Percentiles rank a stretch among this genome's conserved stretches.
Conservation (phyloP, 2,888 invertebrate genomes). For the Plutella xylostella region DNA sequence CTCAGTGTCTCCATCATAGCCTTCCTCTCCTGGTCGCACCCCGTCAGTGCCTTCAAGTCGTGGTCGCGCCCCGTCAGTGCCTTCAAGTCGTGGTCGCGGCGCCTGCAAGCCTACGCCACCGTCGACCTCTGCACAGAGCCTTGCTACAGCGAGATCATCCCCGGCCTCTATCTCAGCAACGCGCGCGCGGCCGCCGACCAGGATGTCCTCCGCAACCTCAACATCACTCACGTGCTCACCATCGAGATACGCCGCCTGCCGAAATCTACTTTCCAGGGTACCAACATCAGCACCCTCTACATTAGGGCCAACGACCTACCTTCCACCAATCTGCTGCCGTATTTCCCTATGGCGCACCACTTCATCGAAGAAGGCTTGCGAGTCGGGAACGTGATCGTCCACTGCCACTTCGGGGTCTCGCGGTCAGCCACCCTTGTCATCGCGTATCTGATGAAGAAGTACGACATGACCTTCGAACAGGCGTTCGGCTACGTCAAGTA, state of each 20-base stretch:
- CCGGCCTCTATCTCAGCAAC: constrained; percentile 57
- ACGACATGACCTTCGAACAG: constrained; percentile 84
- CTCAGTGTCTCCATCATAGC: constrained; percentile 42
- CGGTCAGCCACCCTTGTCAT: constrained; percentile 95
- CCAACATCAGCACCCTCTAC: constrained; percentile 50
- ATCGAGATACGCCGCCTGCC: constrained; percentile 51
- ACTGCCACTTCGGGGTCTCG: constrained; percentile 96
- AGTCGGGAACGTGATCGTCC: constrained; percentile 82
- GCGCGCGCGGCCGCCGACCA: constrained; percentile 48
- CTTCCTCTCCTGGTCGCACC: constrained; percentile 46
- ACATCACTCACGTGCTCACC: constrained; percentile 62
- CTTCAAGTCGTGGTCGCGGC: too few species aligned
- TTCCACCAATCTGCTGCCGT: constrained; percentile 51
- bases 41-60: constrained; percentile 29
- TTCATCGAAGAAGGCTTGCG: constrained; percentile 71
- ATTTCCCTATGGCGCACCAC: constrained; percentile 60
- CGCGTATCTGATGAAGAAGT: constrained; percentile 93
- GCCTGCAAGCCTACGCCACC: not conserved
- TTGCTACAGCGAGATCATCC: constrained; percentile 48
- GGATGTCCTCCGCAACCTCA: constrained; percentile 41
- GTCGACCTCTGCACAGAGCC: constrained; percentile 55
- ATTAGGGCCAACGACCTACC: constrained; percentile 61
- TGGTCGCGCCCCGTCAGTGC: not conserved
- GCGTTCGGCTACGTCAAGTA: constrained; percentile 89
- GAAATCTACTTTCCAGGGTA: constrained; percentile 40